phyloP scores from a whole-genome alignment of 2,888 invertebrate species.

The Acholoe squamosa region DNA sequence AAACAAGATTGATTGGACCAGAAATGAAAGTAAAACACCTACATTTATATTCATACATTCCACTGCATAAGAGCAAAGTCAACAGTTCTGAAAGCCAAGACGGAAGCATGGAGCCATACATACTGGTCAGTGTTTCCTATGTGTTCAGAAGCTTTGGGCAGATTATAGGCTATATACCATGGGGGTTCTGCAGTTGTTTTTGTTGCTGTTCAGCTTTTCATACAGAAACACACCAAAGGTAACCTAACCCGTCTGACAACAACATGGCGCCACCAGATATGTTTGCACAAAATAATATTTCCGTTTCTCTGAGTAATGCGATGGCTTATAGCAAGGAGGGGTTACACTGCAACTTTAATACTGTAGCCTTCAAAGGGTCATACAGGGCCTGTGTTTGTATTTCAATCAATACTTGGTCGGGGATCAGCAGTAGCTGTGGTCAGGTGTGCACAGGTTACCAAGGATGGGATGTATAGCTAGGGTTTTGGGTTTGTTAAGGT shows the following conservation, averaged over 20 bases:
- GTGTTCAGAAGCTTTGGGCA: not conserved
- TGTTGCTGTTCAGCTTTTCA: not conserved
- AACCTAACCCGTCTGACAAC: not conserved
- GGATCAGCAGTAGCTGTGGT: not conserved
- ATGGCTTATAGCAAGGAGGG: not conserved
- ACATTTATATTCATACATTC: too few relatives aligned
- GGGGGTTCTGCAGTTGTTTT: not conserved
- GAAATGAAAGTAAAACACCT: not conserved
- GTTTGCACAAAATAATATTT: constrained; percentile 9
- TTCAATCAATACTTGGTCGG: not conserved
- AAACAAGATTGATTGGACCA: not conserved
- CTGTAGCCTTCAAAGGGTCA: not conserved
- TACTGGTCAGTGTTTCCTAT: not conserved
- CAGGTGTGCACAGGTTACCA: not conserved
- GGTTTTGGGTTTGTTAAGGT: too few relatives aligned
- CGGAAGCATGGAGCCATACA: constrained; percentile 5
- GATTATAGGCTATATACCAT: not conserved
- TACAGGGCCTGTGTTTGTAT: not conserved
- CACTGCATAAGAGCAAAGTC: too few relatives aligned
- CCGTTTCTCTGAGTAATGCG: not conserved
- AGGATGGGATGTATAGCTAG: not conserved
- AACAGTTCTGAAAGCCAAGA: not conserved
- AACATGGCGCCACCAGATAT: not conserved
- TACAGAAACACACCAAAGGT: not conserved
- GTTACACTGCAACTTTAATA: not conserved